Evolutionary conservation across 2,888 invertebrate species (phyloP).

Genomic region (Lochmaea crataegi): DNA sequence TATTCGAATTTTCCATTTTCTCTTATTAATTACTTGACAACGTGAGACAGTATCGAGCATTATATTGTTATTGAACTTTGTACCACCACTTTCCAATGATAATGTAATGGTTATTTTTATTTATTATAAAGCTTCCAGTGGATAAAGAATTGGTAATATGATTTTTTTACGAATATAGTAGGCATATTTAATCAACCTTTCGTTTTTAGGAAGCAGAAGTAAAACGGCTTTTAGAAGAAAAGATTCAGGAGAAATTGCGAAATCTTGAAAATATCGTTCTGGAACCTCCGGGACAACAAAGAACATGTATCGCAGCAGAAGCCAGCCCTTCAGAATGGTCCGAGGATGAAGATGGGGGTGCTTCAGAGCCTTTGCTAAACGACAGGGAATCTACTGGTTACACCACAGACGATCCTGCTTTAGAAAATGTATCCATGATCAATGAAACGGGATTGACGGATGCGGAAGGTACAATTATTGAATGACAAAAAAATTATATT

Average conservation of each 20-base stretch:
- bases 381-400: conserved; percentile 80
- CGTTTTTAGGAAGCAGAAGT: conserved; percentile 66
- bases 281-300: conserved; percentile 38
- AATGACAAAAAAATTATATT: not conserved
- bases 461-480: conserved; percentile 75
- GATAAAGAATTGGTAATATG: conserved; percentile 62
- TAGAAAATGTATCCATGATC: conserved; percentile 86
- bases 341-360: conserved; percentile 74
- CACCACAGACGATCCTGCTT: conserved; percentile 87
- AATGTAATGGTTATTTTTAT: conserved; percentile 11
- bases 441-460: conserved; percentile 89
- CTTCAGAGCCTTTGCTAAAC: conserved; percentile 70
- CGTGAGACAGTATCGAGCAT: too few relatives aligned
- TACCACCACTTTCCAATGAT: too few relatives aligned
- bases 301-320: conserved; percentile 63
- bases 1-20: too few relatives aligned
- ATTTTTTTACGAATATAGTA: conserved; percentile 10
- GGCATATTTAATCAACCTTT: not conserved
- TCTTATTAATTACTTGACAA: too few relatives aligned
- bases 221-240: conserved; percentile 65
- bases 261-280: conserved; percentile 54
- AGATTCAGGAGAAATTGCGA: conserved; percentile 63
- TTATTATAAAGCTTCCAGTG: conserved; percentile 56
- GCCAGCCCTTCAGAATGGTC: conserved; percentile 89
- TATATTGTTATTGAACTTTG: too few relatives aligned